A percentile compares a stretch with the other conserved stretches of the same genome.
These are phyloP conservation scores for Pangasius larnaudii DNA, from an alignment of 2,797 vertebrate genomes.

Conservation along the genomic window DNA sequence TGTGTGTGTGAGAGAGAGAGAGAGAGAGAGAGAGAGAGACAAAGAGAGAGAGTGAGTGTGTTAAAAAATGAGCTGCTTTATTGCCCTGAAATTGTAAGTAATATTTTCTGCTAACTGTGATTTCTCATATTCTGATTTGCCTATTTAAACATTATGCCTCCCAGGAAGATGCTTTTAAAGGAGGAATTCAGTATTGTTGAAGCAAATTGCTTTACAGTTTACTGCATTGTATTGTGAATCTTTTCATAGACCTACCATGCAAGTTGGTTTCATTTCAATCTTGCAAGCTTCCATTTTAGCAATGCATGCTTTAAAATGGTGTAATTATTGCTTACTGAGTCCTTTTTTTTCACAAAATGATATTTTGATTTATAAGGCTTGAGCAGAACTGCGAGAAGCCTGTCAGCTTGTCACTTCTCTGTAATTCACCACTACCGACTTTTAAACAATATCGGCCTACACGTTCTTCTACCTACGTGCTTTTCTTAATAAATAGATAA, in stretches of 20 bases:
- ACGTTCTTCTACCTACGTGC: background rate
- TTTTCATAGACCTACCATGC: conserved; percentile 24
- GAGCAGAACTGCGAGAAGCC: conserved; percentile 31
- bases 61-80: conserved; percentile 29
- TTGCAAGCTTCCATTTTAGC: conserved; percentile 42
- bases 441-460: conserved; percentile 35
- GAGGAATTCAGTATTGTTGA: conserved; percentile 15
- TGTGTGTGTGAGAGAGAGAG: conserved; percentile 27
- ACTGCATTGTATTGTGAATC: conserved; percentile 15
- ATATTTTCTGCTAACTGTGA: conserved; percentile 24
- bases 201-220: conserved; percentile 32
- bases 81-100: conserved; percentile 19
- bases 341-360: conserved; percentile 13
- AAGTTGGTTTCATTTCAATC: conserved; percentile 44
- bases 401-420: conserved; percentile 26
- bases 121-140: conserved; percentile 41
- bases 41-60: conserved; percentile 57
- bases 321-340: conserved; percentile 46
- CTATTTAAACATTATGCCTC: conserved; percentile 7
- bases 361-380: conserved; percentile 27
- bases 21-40: background rate
- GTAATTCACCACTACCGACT: conserved; percentile 29
- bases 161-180: conserved; percentile 11
- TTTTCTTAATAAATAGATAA: conserved; percentile 37
- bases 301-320: conserved; percentile 32